phyloP scores from a whole-genome alignment of 2,797 vertebrate species.

The Botia almorhae region DNA sequence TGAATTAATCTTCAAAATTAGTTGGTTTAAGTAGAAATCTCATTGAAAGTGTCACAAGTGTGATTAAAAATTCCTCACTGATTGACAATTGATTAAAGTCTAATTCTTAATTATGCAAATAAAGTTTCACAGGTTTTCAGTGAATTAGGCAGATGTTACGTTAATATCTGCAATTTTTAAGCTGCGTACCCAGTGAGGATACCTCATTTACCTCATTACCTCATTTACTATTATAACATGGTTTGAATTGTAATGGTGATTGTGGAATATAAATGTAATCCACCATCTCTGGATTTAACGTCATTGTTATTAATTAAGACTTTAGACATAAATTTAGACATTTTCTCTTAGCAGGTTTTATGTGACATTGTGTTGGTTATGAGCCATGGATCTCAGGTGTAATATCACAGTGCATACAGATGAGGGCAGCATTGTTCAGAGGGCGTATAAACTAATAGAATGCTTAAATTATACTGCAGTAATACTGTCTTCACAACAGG shows the following conservation, averaged over 20 bases:
- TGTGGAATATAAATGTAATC: not conserved
- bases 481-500: slow-evolving; percentile 19
- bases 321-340: no score
- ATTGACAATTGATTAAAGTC: slow-evolving; percentile 18
- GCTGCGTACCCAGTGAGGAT: no score
- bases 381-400: not conserved
- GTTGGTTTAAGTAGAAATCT: slow-evolving; percentile 30
- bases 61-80: slow-evolving; percentile 30
- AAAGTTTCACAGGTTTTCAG: no score
- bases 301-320: no score
- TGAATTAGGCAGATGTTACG: slow-evolving; percentile 27
- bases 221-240: not conserved
- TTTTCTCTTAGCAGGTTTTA: no score
- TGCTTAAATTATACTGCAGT: slow-evolving; percentile 9
- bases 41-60: slow-evolving; percentile 15
- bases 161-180: no score
- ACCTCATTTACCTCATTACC: no score
- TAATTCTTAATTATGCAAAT: slow-evolving; percentile 40
- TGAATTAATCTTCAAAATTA: slow-evolving; percentile 40
- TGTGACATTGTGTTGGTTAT: no score
- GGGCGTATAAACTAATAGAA: not conserved
- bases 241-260: not conserved
- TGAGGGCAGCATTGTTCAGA: slow-evolving; percentile 54
- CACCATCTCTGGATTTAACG: not conserved
- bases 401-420: slow-evolving; percentile 23